Evolutionary conservation across 1,140 invertebrate species (phyloP).

Genomic region (Ectropis grisescens): DNA sequence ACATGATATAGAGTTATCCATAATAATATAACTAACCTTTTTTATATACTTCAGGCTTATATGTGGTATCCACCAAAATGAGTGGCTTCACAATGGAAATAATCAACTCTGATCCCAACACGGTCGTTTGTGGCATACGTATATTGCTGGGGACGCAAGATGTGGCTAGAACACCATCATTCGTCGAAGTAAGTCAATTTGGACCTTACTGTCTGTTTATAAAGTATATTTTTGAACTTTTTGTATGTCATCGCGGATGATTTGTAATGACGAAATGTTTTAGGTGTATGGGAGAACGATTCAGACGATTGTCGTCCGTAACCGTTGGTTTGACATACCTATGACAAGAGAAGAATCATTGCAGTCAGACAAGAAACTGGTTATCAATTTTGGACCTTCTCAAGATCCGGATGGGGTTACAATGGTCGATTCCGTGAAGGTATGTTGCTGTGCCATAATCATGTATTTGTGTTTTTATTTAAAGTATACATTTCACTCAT

Average conservation of each 20-base stretch:
- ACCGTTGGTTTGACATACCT: slow-evolving; percentile 96
- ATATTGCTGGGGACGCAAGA: slow-evolving; percentile 91
- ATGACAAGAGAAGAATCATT: slow-evolving; percentile 95
- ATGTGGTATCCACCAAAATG: slow-evolving; percentile 90
- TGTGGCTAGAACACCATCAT: slow-evolving; percentile 84
- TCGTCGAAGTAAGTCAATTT: slow-evolving; percentile 77
- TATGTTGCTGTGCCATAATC: too few relatives aligned
- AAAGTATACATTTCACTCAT: too few relatives aligned
- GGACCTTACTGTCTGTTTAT: slow-evolving; percentile 2
- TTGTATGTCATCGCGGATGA: too few relatives aligned
- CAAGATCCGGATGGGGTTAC: slow-evolving; percentile 90
- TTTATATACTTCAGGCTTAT: slow-evolving; percentile 74
- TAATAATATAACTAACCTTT: neutral
- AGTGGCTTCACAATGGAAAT: slow-evolving; percentile 92
- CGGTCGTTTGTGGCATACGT: slow-evolving; percentile 90
- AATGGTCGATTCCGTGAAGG: slow-evolving; percentile 94
- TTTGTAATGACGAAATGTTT: too few relatives aligned
- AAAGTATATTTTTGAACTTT: slow-evolving; percentile 1
- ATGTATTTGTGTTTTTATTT: too few relatives aligned
- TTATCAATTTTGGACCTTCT: slow-evolving; percentile 91
- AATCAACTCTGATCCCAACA: slow-evolving; percentile 87
- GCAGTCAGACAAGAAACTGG: slow-evolving; percentile 92
- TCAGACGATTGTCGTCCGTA: slow-evolving; percentile 80
- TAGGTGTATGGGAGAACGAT: slow-evolving; percentile 87
- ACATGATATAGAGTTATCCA: too few relatives aligned